A percentile compares a stretch with the other conserved stretches of the same genome.
Conservation (phyloP, 2,888 invertebrate species). For the Drosophila vallismaia region DNA sequence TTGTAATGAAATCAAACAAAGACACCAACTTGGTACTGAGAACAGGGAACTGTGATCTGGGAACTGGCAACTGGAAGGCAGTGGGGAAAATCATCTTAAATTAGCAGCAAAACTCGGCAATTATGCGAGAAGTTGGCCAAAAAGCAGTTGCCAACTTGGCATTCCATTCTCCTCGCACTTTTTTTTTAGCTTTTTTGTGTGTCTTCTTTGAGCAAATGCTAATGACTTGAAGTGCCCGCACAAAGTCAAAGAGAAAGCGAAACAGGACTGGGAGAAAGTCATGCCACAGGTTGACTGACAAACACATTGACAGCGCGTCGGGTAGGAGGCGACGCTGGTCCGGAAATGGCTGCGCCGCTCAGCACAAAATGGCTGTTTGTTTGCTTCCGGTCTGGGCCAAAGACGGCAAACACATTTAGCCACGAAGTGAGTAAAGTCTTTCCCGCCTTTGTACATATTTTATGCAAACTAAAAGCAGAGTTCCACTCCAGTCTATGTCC, state of each 20-base stretch:
- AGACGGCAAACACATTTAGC: conserved; percentile 71
- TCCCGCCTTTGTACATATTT: conserved; percentile 37
- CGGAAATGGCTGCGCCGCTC: conserved; percentile 62
- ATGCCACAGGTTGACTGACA: conserved; percentile 55
- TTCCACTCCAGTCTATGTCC: conserved; percentile 9
- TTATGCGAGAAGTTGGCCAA: conserved; percentile 68
- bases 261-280: conserved; percentile 30
- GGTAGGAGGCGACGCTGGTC: conserved; percentile 2
- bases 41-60: not conserved
- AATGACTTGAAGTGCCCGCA: conserved; percentile 68
- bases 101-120: conserved; percentile 70
- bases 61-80: not conserved
- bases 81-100: conserved; percentile 46
- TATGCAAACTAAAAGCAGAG: conserved; percentile 52
- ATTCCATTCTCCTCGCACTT: conserved; percentile 9
- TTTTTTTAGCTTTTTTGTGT: conserved; percentile 5
- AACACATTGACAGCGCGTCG: conserved; percentile 32
- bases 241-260: conserved; percentile 56
- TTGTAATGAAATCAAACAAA: conserved; percentile 68
- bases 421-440: conserved; percentile 43
- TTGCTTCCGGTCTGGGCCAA: conserved; percentile 69
- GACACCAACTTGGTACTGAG: conserved; percentile 21
- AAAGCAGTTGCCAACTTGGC: conserved; percentile 52
- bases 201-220: conserved; percentile 58
- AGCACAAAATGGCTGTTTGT: conserved; percentile 73